Conservation (phyloP, 30 jellyfish, hydroid and myxozoan species). For the Turritopsis rubra region DNA sequence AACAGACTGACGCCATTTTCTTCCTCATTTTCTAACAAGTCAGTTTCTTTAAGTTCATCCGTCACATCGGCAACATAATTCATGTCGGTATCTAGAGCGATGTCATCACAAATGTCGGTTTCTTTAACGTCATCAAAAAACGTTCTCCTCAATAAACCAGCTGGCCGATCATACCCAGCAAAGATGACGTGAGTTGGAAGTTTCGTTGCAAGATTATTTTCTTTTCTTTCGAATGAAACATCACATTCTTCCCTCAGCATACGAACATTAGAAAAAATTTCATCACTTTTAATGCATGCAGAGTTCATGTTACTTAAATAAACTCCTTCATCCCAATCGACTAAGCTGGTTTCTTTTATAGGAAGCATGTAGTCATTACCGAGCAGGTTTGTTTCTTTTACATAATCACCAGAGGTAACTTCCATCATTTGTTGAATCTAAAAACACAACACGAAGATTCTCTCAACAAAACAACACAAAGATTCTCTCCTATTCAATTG, state of each 20-base stretch:
- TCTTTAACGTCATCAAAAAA: conserved; percentile 1
- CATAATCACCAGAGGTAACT: conserved; percentile 4
- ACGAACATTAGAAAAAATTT: neutral
- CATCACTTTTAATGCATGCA: neutral
- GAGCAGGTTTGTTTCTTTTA: neutral
- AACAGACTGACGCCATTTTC: neutral
- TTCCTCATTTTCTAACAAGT: conserved; percentile 1
- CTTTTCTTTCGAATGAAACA: neutral
- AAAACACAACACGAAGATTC: neutral
- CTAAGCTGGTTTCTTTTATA: neutral
- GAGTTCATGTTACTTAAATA: neutral
- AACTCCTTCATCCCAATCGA: conserved; percentile 10
- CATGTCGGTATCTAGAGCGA: neutral
- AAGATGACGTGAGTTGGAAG: no score
- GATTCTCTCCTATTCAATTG: no score
- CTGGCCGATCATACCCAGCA: no score
- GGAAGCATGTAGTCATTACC: neutral
- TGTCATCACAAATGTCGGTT: conserved; percentile 3
- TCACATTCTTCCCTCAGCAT: neutral
- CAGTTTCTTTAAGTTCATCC: conserved; percentile 6
- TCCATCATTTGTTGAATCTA: conserved; percentile 4
- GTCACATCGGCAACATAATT: neutral
- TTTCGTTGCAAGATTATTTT: neutral
- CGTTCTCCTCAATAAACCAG: neutral
- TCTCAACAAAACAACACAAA: no score